These are phyloP conservation scores for Cyanoderma ruficeps DNA, from an alignment of 2,113 vertebrate genomes.

Conservation along the genomic window DNA sequence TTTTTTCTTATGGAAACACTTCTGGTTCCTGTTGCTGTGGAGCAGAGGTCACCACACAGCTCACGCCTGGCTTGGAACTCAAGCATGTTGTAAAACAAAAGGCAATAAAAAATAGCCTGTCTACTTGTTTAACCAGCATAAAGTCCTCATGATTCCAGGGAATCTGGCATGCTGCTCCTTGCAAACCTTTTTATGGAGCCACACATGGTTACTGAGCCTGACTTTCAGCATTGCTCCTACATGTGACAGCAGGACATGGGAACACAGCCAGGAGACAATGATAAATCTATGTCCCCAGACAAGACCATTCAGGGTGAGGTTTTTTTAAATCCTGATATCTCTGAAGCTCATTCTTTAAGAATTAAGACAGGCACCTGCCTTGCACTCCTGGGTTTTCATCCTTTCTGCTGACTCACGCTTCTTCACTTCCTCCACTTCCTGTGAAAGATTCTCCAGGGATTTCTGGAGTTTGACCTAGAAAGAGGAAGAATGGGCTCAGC, in stretches of 20 bases:
- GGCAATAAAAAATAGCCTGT: background rate
- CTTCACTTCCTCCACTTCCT: conserved; percentile 11
- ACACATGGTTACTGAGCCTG: accelerated
- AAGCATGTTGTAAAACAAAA: background rate
- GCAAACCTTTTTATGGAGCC: background rate
- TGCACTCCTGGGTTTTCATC: conserved; percentile 57
- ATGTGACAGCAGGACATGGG: background rate
- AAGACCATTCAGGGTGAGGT: background rate
- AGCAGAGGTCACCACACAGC: background rate
- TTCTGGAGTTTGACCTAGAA: conserved; percentile 55
- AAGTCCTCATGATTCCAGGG: background rate
- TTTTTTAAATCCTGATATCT: background rate
- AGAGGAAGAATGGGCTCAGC: background rate
- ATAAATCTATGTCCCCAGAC: background rate
- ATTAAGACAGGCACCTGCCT: conserved; percentile 46
- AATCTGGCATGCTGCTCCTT: background rate
- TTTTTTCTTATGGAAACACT: background rate
- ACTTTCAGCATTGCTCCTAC: background rate
- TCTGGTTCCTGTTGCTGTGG: background rate
- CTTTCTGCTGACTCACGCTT: background rate
- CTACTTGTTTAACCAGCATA: background rate
- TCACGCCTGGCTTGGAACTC: background rate
- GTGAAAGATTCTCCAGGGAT: conserved; percentile 18
- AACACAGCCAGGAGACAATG: background rate
- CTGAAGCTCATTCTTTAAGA: background rate